Evolutionary conservation across 2,888 invertebrate species (phyloP).

Genomic region (Parthenolecanium corni): DNA sequence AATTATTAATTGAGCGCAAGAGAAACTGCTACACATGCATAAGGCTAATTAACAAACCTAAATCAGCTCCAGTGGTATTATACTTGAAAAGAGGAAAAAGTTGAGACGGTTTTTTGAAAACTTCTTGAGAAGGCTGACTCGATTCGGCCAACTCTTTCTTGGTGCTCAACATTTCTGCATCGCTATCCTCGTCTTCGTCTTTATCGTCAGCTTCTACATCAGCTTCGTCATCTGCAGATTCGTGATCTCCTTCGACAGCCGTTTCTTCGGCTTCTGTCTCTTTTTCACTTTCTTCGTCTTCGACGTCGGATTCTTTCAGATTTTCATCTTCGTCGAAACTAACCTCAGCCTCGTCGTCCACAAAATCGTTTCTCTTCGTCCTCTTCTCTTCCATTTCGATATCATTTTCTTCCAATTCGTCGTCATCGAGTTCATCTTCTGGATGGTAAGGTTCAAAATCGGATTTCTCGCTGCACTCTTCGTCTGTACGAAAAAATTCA

Average conservation of each 20-base stretch:
- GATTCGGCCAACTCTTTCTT: neutral
- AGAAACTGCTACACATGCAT: neutral
- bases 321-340: constrained; percentile 13
- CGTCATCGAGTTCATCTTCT: constrained; percentile 22
- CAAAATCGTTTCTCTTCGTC: constrained; percentile 4
- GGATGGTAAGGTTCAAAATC: constrained; percentile 21
- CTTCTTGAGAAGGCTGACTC: neutral
- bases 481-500: neutral
- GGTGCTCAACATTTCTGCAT: neutral
- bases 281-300: constrained; percentile 5
- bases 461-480: neutral
- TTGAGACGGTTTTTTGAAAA: neutral
- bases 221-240: constrained; percentile 41
- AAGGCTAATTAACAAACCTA: neutral
- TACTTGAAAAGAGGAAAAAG: neutral
- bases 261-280: constrained; percentile 42
- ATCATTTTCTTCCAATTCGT: constrained; percentile 24
- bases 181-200: constrained; percentile 35
- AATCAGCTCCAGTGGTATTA: constrained; percentile 3
- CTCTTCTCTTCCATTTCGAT: constrained; percentile 3
- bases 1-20: neutral
- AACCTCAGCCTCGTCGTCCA: constrained; percentile 29
- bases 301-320: neutral
- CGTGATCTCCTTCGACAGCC: constrained; percentile 42
- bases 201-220: constrained; percentile 43